Evolutionary conservation across 2,113 vertebrate genomes (phyloP).

Genomic region (Meles meles): DNA sequence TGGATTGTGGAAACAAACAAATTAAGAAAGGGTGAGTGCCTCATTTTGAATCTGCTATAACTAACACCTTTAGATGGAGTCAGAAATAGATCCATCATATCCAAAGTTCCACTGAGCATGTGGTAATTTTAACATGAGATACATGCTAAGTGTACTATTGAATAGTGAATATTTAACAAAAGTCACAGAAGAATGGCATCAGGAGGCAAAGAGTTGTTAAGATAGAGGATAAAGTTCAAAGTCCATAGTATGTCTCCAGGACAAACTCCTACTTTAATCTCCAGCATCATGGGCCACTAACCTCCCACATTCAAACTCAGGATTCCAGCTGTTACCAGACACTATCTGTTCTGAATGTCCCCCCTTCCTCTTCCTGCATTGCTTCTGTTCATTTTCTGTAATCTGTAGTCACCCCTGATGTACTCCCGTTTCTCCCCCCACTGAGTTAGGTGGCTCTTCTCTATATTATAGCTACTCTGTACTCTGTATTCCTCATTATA

Average conservation of each 20-base stretch:
- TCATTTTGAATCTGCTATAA: not conserved
- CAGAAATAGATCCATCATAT: not conserved
- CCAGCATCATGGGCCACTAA: not conserved
- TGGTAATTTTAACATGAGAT: not conserved
- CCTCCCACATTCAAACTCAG: not conserved
- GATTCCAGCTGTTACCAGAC: not conserved
- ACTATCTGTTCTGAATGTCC: not conserved
- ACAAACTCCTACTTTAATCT: not conserved
- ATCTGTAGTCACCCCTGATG: not conserved
- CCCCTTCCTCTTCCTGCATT: not conserved
- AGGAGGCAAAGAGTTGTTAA: not conserved
- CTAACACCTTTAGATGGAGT: not conserved
- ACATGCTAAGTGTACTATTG: not conserved
- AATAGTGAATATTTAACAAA: not conserved
- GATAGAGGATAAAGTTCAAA: not conserved
- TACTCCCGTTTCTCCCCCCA: not conserved
- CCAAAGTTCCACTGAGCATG: not conserved
- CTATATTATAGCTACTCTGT: not conserved
- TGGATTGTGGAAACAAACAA: not conserved
- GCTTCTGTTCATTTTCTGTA: not conserved
- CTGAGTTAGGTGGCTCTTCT: not conserved
- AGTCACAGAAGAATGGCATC: not conserved
- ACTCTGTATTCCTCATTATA: not conserved
- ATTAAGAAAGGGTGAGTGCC: not conserved
- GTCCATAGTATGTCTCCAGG: not conserved